Percentiles rank a stretch among this genome's conserved stretches.
Conservation (phyloP, 2,797 vertebrate species). For the Lepus oiostolus region DNA sequence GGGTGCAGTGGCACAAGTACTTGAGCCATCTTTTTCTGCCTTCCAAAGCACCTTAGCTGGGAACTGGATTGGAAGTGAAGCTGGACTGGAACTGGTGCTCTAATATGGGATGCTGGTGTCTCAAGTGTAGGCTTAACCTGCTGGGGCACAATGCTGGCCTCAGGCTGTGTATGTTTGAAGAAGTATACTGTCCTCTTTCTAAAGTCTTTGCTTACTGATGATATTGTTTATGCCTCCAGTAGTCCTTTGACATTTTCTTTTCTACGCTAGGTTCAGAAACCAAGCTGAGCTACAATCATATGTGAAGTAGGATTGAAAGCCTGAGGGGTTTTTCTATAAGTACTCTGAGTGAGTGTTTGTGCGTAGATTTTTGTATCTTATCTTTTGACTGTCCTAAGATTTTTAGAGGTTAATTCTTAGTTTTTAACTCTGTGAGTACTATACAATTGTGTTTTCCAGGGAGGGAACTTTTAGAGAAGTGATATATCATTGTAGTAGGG, state of each 20-base stretch:
- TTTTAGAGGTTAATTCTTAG: constrained; percentile 57
- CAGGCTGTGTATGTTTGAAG: not conserved
- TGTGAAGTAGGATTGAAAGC: constrained; percentile 33
- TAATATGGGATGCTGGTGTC: no score
- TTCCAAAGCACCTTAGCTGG: no score
- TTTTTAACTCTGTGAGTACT: constrained; percentile 50
- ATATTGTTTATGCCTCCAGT: constrained; percentile 54
- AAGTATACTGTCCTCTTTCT: constrained; percentile 35
- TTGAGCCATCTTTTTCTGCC: no score
- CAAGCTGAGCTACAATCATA: constrained; percentile 50
- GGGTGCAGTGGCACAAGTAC: no score
- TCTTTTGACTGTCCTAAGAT: not conserved
- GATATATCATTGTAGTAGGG: constrained; percentile 19
- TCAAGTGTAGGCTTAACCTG: no score
- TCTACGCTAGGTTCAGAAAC: constrained; percentile 58
- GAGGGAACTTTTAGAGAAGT: constrained; percentile 43
- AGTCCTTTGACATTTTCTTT: constrained; percentile 58
- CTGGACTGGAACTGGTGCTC: no score
- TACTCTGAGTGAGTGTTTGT: constrained; percentile 45
- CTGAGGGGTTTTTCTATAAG: constrained; percentile 50
- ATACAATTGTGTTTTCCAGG: constrained; percentile 39
- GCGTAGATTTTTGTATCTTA: constrained; percentile 66
- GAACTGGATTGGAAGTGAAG: no score
- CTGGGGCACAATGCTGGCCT: no score
- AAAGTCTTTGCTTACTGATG: constrained; percentile 56